Evolutionary conservation across 2,797 vertebrate species (phyloP).

Genomic region (Sarcophilus harrisii): DNA sequence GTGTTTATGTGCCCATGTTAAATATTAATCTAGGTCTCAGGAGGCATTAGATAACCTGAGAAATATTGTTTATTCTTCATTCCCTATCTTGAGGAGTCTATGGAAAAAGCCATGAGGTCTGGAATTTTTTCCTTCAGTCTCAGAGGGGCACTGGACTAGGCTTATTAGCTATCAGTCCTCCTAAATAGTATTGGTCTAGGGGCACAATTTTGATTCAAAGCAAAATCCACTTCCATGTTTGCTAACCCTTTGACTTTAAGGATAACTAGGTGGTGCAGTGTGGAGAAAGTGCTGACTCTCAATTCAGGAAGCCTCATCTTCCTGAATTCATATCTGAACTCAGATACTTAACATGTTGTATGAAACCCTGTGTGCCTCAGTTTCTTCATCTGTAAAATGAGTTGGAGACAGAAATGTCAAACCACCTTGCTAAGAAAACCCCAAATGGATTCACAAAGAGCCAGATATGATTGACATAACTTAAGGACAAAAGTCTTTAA

Average conservation of each 20-base stretch:
- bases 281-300: background rate
- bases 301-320: background rate
- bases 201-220: background rate
- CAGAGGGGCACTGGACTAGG: background rate
- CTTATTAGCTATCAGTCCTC: background rate
- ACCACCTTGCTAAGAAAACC: background rate
- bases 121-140: background rate
- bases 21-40: background rate
- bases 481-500: background rate
- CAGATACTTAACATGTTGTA: background rate
- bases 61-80: background rate
- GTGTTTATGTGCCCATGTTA: background rate
- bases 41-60: background rate
- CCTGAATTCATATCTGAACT: background rate
- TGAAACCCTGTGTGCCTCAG: background rate
- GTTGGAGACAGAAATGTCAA: background rate
- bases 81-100: background rate
- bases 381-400: background rate
- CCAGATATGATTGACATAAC: background rate
- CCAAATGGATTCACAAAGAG: background rate
- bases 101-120: background rate
- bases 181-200: background rate
- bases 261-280: background rate
- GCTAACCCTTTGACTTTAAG: background rate
- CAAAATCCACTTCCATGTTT: background rate